Evolutionary conservation across 1,140 invertebrate genomes (phyloP), one percentile per base, ranked within the genome.

Genomic region (Calephelis virginiensis): DNA sequence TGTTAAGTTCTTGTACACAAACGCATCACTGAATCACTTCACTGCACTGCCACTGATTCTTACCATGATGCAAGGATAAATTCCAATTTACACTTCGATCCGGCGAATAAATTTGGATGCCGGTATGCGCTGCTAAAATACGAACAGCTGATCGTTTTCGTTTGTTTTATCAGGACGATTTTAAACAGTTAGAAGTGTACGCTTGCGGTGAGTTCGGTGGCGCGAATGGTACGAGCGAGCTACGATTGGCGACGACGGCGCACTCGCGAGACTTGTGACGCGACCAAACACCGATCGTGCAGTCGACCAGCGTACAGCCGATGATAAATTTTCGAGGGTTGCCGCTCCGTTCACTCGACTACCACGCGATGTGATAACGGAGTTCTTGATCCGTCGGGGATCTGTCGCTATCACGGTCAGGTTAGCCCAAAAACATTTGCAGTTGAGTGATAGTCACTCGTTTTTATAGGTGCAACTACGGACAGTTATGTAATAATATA

Each of bases 251-350:
- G 85, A 79, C 83, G 85, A 79, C 83, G 85, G 86, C 85, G 86
- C 86, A 84, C 79, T 83, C 78, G 83, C 80, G 71, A 73, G 66
- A 66, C 74, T 76, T 69, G 80, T 77, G 82, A 85, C 84, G 82
- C 77, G 77, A 80, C 81, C 78, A 81, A 78, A 78, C 77, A 83
- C 77, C 79, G 77, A 72, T 67, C 77, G 82, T 75, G 78, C 72
- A 71, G 71, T 68, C 72, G 69, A 68, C 76, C 79, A 73, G 81
- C 75, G 77, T 81, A 80, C 82, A 12, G 69, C 68, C 69, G 74
- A 76, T 81, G 81, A 84, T 84, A 87, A 80, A 84, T 83, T 80
- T 82, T 82, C 75, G 80, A 87, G 81, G 82, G 83, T 83, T 81
- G 78, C 78, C 83, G 81, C 74, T 72, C 65, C 72, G 78, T 79